Percentiles rank a stretch among this genome's conserved stretches.
phyloP scores from a whole-genome alignment of 2,888 invertebrate species.

The Nomada hirtipes region DNA sequence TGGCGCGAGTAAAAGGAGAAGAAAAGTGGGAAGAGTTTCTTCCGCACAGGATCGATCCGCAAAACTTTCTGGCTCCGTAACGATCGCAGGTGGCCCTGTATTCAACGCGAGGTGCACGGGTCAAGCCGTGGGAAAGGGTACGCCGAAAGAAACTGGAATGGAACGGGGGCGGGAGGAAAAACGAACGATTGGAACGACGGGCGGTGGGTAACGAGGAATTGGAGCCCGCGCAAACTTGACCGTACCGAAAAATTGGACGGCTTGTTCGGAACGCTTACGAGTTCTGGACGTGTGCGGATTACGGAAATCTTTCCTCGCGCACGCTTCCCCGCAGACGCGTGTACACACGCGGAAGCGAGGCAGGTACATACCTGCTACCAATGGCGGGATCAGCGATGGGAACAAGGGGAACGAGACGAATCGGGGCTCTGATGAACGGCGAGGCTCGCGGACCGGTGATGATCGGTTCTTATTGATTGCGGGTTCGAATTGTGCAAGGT shows the following conservation, averaged over 20 bases:
- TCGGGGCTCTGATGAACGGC: not conserved
- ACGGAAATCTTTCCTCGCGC: conserved; percentile 62
- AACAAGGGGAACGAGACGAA: conserved; percentile 11
- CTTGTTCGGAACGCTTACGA: conserved; percentile 79
- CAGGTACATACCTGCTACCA: not conserved
- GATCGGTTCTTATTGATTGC: not conserved
- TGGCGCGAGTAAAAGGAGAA: conserved; percentile 47
- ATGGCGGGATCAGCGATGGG: conserved; percentile 31
- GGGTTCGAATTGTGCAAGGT: not conserved
- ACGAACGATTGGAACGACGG: conserved; percentile 35
- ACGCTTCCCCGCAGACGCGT: conserved; percentile 16
- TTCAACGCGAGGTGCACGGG: conserved; percentile 65
- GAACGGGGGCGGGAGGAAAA: not conserved
- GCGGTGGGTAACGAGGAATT: conserved; percentile 65
- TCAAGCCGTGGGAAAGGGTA: conserved; percentile 49
- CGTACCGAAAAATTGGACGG: conserved; percentile 80
- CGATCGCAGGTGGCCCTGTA: conserved; percentile 72
- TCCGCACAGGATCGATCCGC: conserved; percentile 73
- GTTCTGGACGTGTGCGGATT: conserved; percentile 77
- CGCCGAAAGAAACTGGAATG: conserved; percentile 40
- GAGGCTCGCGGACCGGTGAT: not conserved
- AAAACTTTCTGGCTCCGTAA: conserved; percentile 76
- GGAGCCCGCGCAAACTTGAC: conserved; percentile 76
- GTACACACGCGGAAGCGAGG: not conserved
- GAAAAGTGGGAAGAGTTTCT: conserved; percentile 64